Evolutionary conservation across 2,113 vertebrate genomes (phyloP).

Genomic region (Polyodon spathula): DNA sequence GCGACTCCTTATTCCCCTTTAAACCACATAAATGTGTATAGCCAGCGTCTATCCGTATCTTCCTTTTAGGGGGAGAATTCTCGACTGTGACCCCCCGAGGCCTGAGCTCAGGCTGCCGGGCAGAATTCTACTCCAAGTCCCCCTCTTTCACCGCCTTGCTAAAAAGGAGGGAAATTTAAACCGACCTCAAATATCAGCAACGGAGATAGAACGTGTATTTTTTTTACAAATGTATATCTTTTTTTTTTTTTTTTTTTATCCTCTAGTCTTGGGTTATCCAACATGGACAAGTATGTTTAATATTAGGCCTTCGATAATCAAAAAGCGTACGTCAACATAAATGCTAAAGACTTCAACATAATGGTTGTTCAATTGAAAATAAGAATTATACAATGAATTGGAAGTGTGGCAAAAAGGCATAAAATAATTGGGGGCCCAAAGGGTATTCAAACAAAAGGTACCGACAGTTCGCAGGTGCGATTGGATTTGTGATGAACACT

Average conservation of each 20-base stretch:
- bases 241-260: too few relatives aligned
- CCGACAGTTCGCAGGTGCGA: too few relatives aligned
- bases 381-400: too few relatives aligned
- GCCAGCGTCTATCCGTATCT: neutral
- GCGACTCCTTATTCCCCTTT: neutral
- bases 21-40: neutral
- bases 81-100: slow-evolving; percentile 23
- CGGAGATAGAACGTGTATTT: neutral
- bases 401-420: too few relatives aligned
- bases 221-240: neutral
- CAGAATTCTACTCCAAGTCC: neutral
- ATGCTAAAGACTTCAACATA: too few relatives aligned
- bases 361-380: too few relatives aligned
- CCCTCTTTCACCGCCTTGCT: slow-evolving; percentile 5
- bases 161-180: slow-evolving; percentile 67
- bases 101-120: slow-evolving; percentile 11
- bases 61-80: neutral
- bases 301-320: too few relatives aligned
- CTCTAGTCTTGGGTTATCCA: neutral
- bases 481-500: too few relatives aligned
- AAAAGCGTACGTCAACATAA: too few relatives aligned
- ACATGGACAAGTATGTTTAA: neutral
- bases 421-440: too few relatives aligned
- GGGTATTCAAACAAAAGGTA: too few relatives aligned
- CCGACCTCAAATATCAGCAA: slow-evolving; percentile 11